phyloP scores from a whole-genome alignment of 2,888 invertebrate species.

The Diabrotica balteata region DNA sequence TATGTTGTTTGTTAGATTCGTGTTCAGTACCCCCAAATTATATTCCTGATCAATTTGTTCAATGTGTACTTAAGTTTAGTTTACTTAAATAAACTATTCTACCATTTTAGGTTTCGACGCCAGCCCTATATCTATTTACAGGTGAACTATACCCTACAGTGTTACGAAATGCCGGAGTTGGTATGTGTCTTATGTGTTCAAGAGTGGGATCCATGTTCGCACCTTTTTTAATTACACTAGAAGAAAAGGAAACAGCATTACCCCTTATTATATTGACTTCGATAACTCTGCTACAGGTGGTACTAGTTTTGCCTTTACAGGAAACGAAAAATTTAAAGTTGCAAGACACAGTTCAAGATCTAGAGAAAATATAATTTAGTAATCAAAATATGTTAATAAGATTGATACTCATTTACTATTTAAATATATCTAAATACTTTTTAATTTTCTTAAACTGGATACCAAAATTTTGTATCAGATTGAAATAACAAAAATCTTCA shows the following conservation, averaged over 20 bases:
- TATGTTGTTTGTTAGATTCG: too few species aligned
- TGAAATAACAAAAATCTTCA: too few species aligned
- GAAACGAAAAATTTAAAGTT: constrained; percentile 58
- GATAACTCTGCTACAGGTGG: constrained; percentile 49
- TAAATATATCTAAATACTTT: too few species aligned
- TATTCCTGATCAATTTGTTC: too few species aligned
- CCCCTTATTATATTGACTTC: constrained; percentile 53
- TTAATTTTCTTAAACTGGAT: too few species aligned
- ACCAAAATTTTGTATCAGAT: too few species aligned
- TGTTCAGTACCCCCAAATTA: too few species aligned
- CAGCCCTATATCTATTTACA: constrained; percentile 74
- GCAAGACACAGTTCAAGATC: constrained; percentile 65
- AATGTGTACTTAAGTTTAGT: too few species aligned
- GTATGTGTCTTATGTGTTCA: constrained; percentile 76
- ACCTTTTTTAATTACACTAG: constrained; percentile 52
- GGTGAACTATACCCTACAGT: constrained; percentile 83
- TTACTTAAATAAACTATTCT: not conserved
- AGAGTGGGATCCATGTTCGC: constrained; percentile 78
- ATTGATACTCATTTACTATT: too few species aligned
- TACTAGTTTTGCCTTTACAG: constrained; percentile 54
- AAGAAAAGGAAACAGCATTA: constrained; percentile 45
- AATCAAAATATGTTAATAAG: too few species aligned
- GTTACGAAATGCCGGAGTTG: constrained; percentile 78
- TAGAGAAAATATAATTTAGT: constrained; percentile 39
- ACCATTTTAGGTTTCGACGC: constrained; percentile 63